Percentiles rank a stretch among this genome's conserved stretches.
Conservation (phyloP, 2,888 invertebrate species). For the Drosophila seclusa region DNA sequence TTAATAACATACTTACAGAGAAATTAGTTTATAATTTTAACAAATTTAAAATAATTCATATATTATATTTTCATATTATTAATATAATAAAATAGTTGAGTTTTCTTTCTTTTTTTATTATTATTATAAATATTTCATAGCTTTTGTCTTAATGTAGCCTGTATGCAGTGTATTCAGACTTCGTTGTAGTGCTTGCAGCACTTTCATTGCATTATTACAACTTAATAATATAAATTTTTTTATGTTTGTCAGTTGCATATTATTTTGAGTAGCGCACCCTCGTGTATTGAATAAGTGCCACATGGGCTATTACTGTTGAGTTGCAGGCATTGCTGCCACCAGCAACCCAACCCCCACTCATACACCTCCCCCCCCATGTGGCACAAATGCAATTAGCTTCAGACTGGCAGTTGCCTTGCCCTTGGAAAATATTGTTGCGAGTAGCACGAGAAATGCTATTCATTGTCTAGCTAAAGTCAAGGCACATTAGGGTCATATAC, state of each 20-base stretch:
- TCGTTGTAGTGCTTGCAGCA: neutral
- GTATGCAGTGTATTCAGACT: conserved; percentile 1
- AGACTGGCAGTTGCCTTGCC: conserved; percentile 50
- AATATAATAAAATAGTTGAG: too few species aligned
- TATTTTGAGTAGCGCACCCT: conserved; percentile 38
- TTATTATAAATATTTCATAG: neutral
- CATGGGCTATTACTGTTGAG: conserved; percentile 40
- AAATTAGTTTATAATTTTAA: neutral
- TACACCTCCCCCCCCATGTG: neutral
- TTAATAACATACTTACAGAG: neutral
- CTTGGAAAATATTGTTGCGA: conserved; percentile 58
- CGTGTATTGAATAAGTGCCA: conserved; percentile 44
- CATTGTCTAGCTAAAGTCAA: conserved; percentile 53
- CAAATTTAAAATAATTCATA: neutral
- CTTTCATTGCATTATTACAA: conserved; percentile 18
- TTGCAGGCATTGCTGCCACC: conserved; percentile 25
- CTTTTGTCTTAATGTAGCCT: neutral
- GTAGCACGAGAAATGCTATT: conserved; percentile 52
- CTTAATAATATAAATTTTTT: conserved; percentile 29
- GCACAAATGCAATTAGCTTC: conserved; percentile 48
- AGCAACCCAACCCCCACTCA: neutral
- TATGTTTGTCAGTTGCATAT: conserved; percentile 43
- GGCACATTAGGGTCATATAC: conserved; percentile 41
- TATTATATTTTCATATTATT: neutral
- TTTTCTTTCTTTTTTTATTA: neutral